phyloP scores from a whole-genome alignment of 2,113 vertebrate genomes.

The Neomonachus schauinslandi region DNA sequence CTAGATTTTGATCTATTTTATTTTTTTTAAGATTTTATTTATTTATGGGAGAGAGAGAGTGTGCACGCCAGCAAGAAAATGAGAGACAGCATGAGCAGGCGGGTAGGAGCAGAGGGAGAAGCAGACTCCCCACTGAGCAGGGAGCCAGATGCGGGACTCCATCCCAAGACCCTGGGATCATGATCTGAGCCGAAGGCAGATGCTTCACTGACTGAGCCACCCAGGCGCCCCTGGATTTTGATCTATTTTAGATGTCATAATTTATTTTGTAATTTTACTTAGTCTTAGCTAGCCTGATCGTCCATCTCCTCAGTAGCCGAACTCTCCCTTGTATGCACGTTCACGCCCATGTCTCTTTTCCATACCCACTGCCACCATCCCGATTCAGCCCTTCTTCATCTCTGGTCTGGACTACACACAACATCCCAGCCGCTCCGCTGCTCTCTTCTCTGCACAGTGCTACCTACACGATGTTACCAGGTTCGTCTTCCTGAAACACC shows the following conservation, averaged over 20 bases:
- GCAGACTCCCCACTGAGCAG: too few relatives aligned
- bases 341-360: background rate
- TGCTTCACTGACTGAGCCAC: background rate
- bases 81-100: too few relatives aligned
- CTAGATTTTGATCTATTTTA: background rate
- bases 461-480: background rate
- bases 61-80: too few relatives aligned
- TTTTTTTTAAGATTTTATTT: background rate
- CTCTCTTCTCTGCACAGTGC: background rate
- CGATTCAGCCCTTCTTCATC: background rate
- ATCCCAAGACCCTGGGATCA: background rate
- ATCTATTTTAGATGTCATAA: background rate
- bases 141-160: background rate
- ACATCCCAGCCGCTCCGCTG: background rate
- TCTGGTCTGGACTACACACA: background rate
- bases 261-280: background rate
- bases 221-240: background rate
- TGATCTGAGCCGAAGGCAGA: background rate
- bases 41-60: too few relatives aligned
- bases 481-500: background rate
- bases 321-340: background rate
- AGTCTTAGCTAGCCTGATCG: background rate
- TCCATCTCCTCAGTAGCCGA: background rate
- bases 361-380: background rate
- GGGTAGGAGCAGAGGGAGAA: too few relatives aligned